phyloP scores from a whole-genome alignment of 2,888 invertebrate genomes.

The Drosophila lacicola region DNA sequence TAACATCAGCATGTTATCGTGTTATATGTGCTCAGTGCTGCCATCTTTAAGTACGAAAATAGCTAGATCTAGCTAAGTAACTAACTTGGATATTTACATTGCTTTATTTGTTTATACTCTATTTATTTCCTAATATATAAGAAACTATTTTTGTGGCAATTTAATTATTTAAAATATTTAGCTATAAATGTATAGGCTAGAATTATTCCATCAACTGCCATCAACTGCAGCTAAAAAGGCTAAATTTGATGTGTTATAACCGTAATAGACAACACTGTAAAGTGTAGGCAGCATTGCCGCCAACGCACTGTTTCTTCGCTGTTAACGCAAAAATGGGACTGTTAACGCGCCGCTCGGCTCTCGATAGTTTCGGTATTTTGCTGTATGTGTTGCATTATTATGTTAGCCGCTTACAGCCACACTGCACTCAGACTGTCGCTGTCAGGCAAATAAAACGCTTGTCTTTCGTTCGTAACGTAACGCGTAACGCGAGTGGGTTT shows the following conservation, averaged over 20 bases:
- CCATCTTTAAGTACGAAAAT: too few species aligned
- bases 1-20: too few species aligned
- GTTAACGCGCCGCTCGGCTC: slow-evolving; percentile 12
- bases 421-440: slow-evolving; percentile 58
- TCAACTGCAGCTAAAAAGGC: too few species aligned
- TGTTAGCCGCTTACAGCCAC: slow-evolving; percentile 36
- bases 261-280: not conserved
- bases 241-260: not conserved
- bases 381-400: slow-evolving; percentile 12
- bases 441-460: slow-evolving; percentile 55
- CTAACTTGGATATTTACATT: too few species aligned
- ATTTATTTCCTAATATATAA: too few species aligned
- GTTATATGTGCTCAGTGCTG: too few species aligned
- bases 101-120: too few species aligned
- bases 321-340: slow-evolving; percentile 14
- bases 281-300: not conserved
- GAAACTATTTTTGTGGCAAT: too few species aligned
- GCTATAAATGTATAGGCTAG: too few species aligned
- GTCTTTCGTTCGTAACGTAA: slow-evolving; percentile 59
- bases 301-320: not conserved
- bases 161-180: too few species aligned
- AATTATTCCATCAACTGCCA: too few species aligned
- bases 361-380: slow-evolving; percentile 46
- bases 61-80: too few species aligned
- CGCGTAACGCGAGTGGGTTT: slow-evolving; percentile 60